phyloP scores from a whole-genome alignment of 2,113 vertebrate genomes.

The Dicrurus megarhynchus region DNA sequence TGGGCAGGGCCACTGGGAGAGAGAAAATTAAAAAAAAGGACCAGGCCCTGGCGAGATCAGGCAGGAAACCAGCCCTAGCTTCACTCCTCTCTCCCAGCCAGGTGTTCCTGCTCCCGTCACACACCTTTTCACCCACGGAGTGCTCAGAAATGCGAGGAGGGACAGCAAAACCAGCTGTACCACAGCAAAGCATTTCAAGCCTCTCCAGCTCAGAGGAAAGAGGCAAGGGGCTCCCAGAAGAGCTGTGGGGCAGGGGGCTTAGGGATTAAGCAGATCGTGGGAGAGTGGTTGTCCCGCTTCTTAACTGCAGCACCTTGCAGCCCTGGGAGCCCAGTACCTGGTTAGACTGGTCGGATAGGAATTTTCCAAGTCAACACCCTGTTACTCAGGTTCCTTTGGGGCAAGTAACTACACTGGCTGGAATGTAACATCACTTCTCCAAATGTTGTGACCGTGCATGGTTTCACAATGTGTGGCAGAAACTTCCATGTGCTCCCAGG shows the following conservation, averaged over 20 bases:
- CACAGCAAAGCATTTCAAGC: background rate
- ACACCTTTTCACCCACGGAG: fast-evolving
- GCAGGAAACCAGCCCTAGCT: background rate
- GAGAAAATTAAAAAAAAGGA: background rate
- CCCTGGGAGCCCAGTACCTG: background rate
- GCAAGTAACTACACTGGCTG: background rate
- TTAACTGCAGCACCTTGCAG: background rate
- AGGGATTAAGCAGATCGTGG: background rate
- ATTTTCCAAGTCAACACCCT: conserved; percentile 38
- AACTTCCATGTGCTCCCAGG: background rate
- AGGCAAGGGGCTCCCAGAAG: background rate
- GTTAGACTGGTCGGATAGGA: conserved; percentile 44
- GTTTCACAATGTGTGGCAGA: background rate
- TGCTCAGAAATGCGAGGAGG: fast-evolving
- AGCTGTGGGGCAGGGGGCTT: background rate
- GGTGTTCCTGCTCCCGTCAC: background rate
- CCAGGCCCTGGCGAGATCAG: fast-evolving
- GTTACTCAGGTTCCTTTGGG: conserved; percentile 30
- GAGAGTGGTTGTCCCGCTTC: fast-evolving
- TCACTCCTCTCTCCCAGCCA: fast-evolving
- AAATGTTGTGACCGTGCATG: fast-evolving
- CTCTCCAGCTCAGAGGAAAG: background rate
- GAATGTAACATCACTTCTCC: background rate
- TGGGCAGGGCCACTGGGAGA: conserved; percentile 3
- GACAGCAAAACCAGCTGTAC: background rate